Conservation (phyloP, 2,113 vertebrate genomes). For the Ramphastos sulfuratus region DNA sequence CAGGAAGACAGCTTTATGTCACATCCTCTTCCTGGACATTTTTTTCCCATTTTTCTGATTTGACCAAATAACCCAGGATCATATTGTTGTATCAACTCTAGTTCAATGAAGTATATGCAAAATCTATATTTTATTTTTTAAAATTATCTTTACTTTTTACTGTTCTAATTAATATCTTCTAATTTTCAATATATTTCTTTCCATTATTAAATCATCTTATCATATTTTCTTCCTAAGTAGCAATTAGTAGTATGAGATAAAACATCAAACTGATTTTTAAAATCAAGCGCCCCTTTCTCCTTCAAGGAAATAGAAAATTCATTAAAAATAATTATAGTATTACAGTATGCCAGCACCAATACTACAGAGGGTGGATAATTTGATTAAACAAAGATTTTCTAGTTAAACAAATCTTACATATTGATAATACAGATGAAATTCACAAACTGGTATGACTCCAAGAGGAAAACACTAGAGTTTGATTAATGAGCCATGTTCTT, state of each 20-base stretch:
- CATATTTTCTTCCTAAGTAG: neutral
- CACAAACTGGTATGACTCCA: neutral
- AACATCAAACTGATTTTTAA: neutral
- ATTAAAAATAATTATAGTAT: neutral
- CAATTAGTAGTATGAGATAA: neutral
- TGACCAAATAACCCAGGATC: neutral
- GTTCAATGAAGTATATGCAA: neutral
- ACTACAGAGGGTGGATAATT: neutral
- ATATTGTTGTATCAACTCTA: neutral
- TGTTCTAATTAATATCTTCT: neutral
- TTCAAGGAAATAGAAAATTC: neutral
- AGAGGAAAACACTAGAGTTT: neutral
- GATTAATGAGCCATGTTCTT: neutral
- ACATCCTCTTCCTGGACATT: neutral
- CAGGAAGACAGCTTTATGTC: neutral
- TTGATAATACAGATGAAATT: neutral
- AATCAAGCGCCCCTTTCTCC: neutral
- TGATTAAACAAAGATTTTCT: constrained; percentile 6
- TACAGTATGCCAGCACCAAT: neutral
- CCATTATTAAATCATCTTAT: neutral
- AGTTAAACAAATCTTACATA: constrained; percentile 1
- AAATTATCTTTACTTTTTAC: neutral
- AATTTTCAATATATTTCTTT: neutral
- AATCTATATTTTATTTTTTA: neutral
- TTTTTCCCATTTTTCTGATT: neutral